phyloP scores from a whole-genome alignment of 2,113 vertebrate genomes.

The Plecturocebus donacophilus region DNA sequence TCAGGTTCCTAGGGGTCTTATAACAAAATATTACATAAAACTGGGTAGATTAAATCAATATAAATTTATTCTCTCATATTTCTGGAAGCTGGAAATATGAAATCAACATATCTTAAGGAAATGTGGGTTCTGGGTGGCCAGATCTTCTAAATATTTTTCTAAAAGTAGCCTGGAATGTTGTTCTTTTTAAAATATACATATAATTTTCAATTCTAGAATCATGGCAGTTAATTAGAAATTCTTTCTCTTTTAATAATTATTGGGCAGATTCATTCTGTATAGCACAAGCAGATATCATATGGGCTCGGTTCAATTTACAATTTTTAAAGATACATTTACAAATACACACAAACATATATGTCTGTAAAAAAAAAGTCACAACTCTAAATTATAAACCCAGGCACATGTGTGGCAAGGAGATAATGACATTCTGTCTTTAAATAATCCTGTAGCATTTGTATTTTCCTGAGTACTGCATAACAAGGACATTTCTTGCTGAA shows the following conservation, averaged over 20 bases:
- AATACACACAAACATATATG: neutral
- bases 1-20: neutral
- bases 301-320: neutral
- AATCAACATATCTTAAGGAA: neutral
- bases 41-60: neutral
- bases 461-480: constrained; percentile 11
- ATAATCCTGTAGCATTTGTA: neutral
- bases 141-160: neutral
- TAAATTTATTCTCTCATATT: neutral
- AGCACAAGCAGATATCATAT: neutral
- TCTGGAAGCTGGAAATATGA: neutral
- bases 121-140: neutral
- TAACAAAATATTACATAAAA: neutral
- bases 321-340: neutral
- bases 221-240: neutral
- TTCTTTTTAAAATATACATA: neutral
- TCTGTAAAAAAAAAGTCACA: neutral
- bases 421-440: neutral
- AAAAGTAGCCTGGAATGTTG: neutral
- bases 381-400: neutral
- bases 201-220: neutral
- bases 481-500: neutral
- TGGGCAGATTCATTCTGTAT: neutral
- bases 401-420: neutral
- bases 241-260: neutral